Conservation (phyloP, 2,888 invertebrate species). For the Allygus modestus region DNA sequence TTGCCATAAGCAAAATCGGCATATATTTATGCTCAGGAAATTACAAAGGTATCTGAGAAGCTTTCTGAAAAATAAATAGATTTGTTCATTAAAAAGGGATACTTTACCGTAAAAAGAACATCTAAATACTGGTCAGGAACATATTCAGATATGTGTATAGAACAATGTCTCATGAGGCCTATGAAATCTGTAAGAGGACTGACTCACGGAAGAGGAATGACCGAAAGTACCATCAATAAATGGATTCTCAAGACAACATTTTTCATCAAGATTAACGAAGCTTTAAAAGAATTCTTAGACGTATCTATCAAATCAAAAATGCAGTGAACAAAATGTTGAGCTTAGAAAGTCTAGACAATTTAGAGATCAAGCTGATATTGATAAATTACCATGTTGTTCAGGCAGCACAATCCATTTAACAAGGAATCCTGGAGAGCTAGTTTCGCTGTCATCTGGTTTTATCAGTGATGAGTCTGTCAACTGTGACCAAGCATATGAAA, state of each 20-base stretch:
- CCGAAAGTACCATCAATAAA: conserved; percentile 17
- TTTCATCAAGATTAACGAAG: conserved; percentile 22
- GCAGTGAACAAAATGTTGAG: background rate
- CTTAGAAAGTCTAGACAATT: background rate
- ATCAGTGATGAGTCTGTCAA: too few relatives aligned
- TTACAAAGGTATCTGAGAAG: background rate
- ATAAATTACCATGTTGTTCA: background rate
- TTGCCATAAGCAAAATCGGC: conserved; percentile 1
- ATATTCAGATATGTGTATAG: conserved; percentile 29
- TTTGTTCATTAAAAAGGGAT: background rate
- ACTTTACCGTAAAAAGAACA: too few relatives aligned
- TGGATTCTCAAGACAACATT: conserved; percentile 36
- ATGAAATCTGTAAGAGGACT: conserved; percentile 41
- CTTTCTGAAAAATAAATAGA: background rate
- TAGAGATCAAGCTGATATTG: background rate
- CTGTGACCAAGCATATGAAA: conserved; percentile 46
- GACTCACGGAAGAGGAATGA: conserved; percentile 50
- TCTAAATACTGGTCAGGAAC: background rate
- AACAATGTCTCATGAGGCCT: conserved; percentile 30
- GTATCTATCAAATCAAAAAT: background rate
- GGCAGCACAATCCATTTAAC: conserved; percentile 16
- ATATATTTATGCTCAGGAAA: conserved; percentile 14
- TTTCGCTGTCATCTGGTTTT: conserved; percentile 45
- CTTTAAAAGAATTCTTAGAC: conserved; percentile 14
- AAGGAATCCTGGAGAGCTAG: background rate